Percentiles rank a stretch among this genome's conserved stretches.
Conservation (phyloP, 1,140 invertebrate species). For the Varroa destructor region DNA sequence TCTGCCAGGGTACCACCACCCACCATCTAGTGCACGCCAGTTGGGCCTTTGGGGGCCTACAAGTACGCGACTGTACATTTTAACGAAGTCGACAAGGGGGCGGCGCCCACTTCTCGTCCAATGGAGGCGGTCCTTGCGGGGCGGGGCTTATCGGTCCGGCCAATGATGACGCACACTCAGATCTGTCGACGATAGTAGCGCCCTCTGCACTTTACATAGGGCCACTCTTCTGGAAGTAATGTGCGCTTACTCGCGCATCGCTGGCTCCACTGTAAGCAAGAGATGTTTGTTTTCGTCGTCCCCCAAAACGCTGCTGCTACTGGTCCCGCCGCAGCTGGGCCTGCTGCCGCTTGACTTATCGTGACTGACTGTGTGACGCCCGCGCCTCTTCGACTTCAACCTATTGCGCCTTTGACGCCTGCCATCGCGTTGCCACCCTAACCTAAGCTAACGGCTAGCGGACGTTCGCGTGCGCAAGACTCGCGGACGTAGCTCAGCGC, state of each 20-base stretch:
- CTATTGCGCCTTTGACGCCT: neutral
- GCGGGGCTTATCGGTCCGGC: neutral
- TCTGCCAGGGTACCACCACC: too few relatives aligned
- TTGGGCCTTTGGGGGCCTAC: too few relatives aligned
- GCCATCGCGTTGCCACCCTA: too few relatives aligned
- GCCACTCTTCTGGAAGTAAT: slow-evolving; percentile 28
- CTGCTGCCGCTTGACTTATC: neutral
- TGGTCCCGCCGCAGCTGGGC: neutral
- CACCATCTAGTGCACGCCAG: too few relatives aligned
- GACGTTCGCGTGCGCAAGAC: neutral
- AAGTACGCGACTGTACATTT: neutral
- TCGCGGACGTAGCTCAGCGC: too few relatives aligned
- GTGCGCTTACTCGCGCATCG: slow-evolving; percentile 28
- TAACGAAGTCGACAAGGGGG: slow-evolving; percentile 22
- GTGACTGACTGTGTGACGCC: neutral
- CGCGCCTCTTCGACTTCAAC: neutral
- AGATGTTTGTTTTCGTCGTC: slow-evolving; percentile 26
- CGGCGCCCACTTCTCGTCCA: neutral
- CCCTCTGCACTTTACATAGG: slow-evolving; percentile 19
- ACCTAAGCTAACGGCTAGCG: neutral
- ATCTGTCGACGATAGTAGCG: neutral
- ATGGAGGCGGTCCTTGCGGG: neutral
- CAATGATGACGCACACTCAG: slow-evolving; percentile 14
- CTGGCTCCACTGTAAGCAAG: slow-evolving; percentile 28
- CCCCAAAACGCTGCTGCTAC: neutral